Base-by-base conservation (phyloP, 2,797 vertebrate genomes). In the Syngnathus acus region DNA sequence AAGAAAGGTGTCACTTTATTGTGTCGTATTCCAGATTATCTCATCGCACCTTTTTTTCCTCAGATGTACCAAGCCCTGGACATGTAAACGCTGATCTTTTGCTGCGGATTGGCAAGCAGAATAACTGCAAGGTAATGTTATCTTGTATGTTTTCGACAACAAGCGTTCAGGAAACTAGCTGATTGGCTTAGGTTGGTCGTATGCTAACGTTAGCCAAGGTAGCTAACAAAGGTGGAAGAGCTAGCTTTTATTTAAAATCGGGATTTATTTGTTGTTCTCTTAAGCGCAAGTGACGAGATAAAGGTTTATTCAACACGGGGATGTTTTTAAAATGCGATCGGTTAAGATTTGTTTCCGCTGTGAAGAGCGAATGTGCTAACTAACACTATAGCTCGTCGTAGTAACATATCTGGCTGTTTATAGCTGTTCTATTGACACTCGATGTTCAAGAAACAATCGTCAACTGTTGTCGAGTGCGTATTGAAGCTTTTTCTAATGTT, bases 151-250 rank as follows among this genome's bases (percentile, higher is more conserved):
- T 84, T 77, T 73, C 70, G 72, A 71, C 60, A 70, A 74, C 64
- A 71, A 75, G 78, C 68, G 78, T 76, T 75, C 71, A 72, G 77
- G 73, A 74, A 77, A 82, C 83, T 82, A 83, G 74, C 83, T 72
- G 13, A 60, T 38, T 66, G 72, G 70, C 47, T 77, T 67, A 74
- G 75, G 55, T 70, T 54, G 48, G 39, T 57, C 1, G 66, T 3
- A 57, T 62, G 79, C 68, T 83, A 76, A 74, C 66, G 40, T 65
- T 72, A 70, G 78, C 74, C 23, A 57, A 75, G 87, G 81, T 86
- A 85, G 68, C 53, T 38, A 72, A 75, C 69, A 78, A 6, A 65
- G 70, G 76, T 71, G 17, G 67, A 61, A 70, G 37, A 75, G 74
- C 69, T 74, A 70, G 21, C 26, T 26, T 76, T 78, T 67, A 51